phyloP scores from a whole-genome alignment of 2,888 invertebrate genomes.

The Halictus quadricinctus region DNA sequence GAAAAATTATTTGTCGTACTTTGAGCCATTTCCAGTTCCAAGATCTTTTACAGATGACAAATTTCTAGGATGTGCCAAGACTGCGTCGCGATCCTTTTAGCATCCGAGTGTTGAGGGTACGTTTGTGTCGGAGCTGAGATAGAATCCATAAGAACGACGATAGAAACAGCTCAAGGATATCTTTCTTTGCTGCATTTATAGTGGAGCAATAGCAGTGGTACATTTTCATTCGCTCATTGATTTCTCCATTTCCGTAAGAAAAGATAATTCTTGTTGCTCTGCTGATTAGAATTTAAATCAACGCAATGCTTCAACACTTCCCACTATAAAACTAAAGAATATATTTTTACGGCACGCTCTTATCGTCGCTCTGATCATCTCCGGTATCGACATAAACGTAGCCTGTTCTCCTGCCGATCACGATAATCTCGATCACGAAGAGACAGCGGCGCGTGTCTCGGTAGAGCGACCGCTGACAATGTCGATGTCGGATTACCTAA shows the following conservation, averaged over 20 bases:
- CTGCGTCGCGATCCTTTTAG: conserved; percentile 33
- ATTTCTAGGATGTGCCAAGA: conserved; percentile 22
- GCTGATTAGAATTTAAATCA: neutral
- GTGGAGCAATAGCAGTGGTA: no score
- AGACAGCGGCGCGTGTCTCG: neutral
- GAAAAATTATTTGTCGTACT: neutral
- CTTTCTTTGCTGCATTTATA: no score
- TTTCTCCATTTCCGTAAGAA: neutral
- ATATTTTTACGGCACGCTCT: neutral
- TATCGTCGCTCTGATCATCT: neutral
- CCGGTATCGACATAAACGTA: neutral
- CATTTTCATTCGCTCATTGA: no score
- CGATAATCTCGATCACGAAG: conserved; percentile 6
- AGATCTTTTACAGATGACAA: neutral
- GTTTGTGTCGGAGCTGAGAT: neutral
- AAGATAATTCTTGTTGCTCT: neutral
- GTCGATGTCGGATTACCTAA: conserved; percentile 53
- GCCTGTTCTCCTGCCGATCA: conserved; percentile 22
- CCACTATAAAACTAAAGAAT: neutral
- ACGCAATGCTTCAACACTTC: no score
- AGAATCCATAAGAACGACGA: neutral
- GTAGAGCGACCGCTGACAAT: conserved; percentile 31
- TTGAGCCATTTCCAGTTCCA: neutral
- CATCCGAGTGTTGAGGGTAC: neutral
- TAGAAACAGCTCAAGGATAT: neutral